phyloP scores from a whole-genome alignment of 2,797 vertebrate species.

The Lemur catta region DNA sequence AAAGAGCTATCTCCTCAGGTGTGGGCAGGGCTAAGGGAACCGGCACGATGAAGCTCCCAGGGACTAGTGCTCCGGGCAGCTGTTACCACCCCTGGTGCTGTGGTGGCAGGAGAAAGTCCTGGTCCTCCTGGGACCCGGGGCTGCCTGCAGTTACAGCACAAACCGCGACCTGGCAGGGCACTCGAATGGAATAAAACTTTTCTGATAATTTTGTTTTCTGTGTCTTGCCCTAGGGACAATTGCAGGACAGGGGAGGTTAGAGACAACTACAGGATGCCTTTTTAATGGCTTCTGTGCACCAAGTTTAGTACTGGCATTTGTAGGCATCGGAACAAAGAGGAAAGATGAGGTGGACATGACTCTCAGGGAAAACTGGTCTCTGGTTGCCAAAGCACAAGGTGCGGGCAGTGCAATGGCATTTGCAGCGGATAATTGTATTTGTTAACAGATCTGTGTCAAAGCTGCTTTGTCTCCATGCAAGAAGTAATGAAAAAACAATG shows the following conservation, averaged over 20 bases:
- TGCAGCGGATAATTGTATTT: background rate
- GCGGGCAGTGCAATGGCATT: background rate
- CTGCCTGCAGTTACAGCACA: background rate
- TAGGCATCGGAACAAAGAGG: background rate
- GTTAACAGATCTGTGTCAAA: background rate
- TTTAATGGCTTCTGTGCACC: slow-evolving; percentile 61
- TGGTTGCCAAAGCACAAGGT: background rate
- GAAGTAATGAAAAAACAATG: background rate
- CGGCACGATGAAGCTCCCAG: background rate
- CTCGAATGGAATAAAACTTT: slow-evolving; percentile 50
- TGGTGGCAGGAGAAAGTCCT: background rate
- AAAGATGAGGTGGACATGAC: background rate
- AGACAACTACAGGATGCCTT: slow-evolving; percentile 48
- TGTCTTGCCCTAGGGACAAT: slow-evolving; percentile 23
- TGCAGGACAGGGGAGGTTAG: slow-evolving; percentile 26
- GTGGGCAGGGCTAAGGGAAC: background rate
- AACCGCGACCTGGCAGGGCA: slow-evolving; percentile 9
- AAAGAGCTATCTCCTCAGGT: background rate
- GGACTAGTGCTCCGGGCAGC: background rate
- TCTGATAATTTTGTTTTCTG: slow-evolving; percentile 51
- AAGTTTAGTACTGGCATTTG: background rate
- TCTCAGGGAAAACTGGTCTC: background rate
- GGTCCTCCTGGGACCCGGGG: accelerated
- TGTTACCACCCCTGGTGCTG: background rate
- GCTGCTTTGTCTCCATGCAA: background rate